Conservation (phyloP, 1,140 invertebrate genomes). For the Bradysia coprophila region DNA sequence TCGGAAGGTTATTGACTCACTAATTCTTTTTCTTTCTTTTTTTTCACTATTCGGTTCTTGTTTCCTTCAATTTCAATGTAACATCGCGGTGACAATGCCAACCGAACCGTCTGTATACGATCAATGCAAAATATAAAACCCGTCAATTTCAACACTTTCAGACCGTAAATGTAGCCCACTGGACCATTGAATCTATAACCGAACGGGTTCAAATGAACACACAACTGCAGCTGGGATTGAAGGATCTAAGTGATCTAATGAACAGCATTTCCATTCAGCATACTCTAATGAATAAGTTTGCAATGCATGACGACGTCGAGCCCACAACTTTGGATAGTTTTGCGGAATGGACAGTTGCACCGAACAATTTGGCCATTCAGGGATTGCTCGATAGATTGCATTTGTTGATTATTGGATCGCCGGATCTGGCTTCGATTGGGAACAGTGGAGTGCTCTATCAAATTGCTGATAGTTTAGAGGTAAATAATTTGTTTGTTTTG, state of each 20-base stretch:
- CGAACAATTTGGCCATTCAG: constrained; percentile 36
- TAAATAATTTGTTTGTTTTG: not conserved
- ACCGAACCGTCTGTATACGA: too few relatives aligned
- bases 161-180: constrained; percentile 15
- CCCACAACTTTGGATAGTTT: constrained; percentile 44
- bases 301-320: constrained; percentile 30
- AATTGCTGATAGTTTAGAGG: constrained; percentile 25
- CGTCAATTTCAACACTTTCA: constrained; percentile 4
- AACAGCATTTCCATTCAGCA: constrained; percentile 34
- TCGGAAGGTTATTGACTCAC: too few relatives aligned
- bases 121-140: constrained; percentile 1
- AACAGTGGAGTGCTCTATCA: constrained; percentile 25
- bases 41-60: not conserved
- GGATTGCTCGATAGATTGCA: constrained; percentile 46
- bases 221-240: constrained; percentile 30
- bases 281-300: constrained; percentile 32
- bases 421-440: constrained; percentile 6
- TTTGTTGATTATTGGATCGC: constrained; percentile 20
- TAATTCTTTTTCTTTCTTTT: too few relatives aligned
- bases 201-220: constrained; percentile 17
- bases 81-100: too few relatives aligned
- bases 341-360: constrained; percentile 40
- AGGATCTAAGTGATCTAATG: constrained; percentile 34
- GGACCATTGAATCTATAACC: constrained; percentile 18
- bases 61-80: too few relatives aligned